Base-by-base conservation (phyloP, 1,140 invertebrate genomes). In the Caenorhabditis briggsae region DNA sequence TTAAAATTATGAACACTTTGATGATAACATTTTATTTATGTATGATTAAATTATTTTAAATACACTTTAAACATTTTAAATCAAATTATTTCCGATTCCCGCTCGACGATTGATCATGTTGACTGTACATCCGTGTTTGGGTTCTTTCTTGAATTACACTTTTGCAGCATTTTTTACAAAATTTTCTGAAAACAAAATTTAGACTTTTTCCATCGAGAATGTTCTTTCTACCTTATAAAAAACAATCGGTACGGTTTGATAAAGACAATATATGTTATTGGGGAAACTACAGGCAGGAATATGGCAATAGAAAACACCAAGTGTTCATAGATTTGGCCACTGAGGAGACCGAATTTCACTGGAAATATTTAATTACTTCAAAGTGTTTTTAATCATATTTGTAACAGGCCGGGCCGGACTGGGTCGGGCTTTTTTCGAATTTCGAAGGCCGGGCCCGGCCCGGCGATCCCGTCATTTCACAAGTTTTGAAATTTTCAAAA, bases 221-320 rank as follows among this genome's bases (percentile, higher is more conserved):
- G 9, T 64, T 33, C 33, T 33, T 33, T 1, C 3, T 33, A 70
- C 64, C 64, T 70, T 11, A 70, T n/a, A 16, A 70, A 43, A 70
- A 70, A 70, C 9, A 43, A 6, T 5, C 64, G 33, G 11, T 70
- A 70, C 5, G 64, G 64, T 70, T 70, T 70, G 2, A 70, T 46
- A 11, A 70, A 70, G 9, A 70, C 33, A 43, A 70, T 12, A n/a
- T 70, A 70, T n/a, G 41, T 70, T 18, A 70, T 70, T 5, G 64
- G 64, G 43, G 64, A 70, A 43, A 70, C 43, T 1, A 70, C 41
- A 46, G 64, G 64, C 64, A 70, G n/a, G 18, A 70, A 70, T 9
- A 70, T 70, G 43, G 64, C 64, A 70, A 43, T 43, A 16, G 64
- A 70, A 16, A 70, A 70, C 0, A 70, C 64, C n/a, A 70, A 70